phyloP scores from a whole-genome alignment of 2,888 invertebrate species.

The Ommatoiulus sabulosus region DNA sequence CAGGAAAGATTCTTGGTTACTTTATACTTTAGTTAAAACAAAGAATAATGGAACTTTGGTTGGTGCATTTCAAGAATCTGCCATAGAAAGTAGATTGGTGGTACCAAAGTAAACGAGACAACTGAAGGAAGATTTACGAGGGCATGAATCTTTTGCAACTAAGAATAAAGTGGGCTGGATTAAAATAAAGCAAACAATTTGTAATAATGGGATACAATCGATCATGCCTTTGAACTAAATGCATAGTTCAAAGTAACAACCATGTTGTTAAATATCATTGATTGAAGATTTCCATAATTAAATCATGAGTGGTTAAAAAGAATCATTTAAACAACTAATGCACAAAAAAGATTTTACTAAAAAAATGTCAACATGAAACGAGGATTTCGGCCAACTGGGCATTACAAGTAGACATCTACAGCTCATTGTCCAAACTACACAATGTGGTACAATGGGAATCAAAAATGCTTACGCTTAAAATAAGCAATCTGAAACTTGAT shows the following conservation, averaged over 20 bases:
- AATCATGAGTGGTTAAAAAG: background rate
- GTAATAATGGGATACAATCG: background rate
- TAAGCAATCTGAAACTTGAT: background rate
- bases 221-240: background rate
- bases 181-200: background rate
- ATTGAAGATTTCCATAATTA: background rate
- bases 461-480: slow-evolving; percentile 13
- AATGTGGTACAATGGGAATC: background rate
- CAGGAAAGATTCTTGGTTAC: too few species aligned
- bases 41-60: too few species aligned
- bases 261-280: background rate
- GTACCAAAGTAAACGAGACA: too few species aligned
- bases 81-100: too few species aligned
- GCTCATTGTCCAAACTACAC: background rate
- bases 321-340: background rate
- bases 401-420: background rate
- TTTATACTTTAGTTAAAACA: too few species aligned
- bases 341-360: slow-evolving; percentile 48
- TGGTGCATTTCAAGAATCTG: too few species aligned
- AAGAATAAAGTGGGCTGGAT: too few species aligned
- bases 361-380: slow-evolving; percentile 18
- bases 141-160: background rate
- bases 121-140: background rate
- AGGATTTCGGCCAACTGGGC: background rate
- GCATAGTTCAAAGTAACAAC: background rate